Base-by-base conservation (phyloP, 1,140 invertebrate genomes). In the Prorops nasuta region DNA sequence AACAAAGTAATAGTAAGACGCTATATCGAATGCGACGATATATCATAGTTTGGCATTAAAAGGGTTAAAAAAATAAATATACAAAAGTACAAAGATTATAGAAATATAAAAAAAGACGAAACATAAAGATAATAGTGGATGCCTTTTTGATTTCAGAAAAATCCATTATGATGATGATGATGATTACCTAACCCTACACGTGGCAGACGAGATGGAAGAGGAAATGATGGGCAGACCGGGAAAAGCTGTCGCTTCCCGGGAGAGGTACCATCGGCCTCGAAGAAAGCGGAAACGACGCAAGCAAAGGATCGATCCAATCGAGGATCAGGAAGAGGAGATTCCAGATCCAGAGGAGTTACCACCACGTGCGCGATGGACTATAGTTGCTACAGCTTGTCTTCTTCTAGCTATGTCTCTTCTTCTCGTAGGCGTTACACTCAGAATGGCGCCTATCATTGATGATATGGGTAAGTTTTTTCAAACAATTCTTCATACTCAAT, bases 381-480 rank as follows among this genome's bases (percentile, higher is more conserved):
- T 94, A 67, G 88, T 92, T 65, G 87, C 88, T 51, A 93, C 91
- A 16, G 91, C 91, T 31, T 89, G 90, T 59, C 79, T 92, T 34
- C 79, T 94, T 24, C 81, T 94, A 12, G 84, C 91, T 52, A 89
- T 93, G 79, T 92, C 91, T 65, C 82, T 94, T 52, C 79, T 94
- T 43, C 78, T 94, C 15, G 91, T 94, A n/a, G 91, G 91, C 1
- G 85, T 93, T 31, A 94, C 91, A 0, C 77, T 94, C 2, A 77
- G 91, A 24, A 92, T 94, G 88, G 91, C 91, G 2, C 92, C 92
- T 1, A 85, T 94, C 41, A 94, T 94, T 57, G 92, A 94, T 67
- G 90, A 94, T 66, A 91, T 94, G 86, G 91, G 91, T 94, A 73
- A 88, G 89, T 84, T n/a, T 17, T 10, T n/a, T n/a, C 19, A 21